Base-by-base conservation (phyloP, 35 echinoderm and acorn worm genomes). In the Heliocidaris erythrogramma region DNA sequence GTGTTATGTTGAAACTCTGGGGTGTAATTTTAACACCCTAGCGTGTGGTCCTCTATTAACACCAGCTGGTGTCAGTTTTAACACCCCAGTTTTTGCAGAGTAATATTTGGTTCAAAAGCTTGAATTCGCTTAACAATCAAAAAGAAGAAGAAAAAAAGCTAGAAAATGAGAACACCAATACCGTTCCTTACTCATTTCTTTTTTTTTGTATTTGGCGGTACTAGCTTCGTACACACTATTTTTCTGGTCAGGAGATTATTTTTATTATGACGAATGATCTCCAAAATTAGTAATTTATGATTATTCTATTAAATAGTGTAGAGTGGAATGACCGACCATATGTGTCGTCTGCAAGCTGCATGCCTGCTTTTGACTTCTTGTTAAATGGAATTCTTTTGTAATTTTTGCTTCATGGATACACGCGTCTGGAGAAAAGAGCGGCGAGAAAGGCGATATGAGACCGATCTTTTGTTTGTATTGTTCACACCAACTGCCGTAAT, bases 391-490 rank as follows among this genome's bases (percentile, higher is more conserved):
- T 92, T 92, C 29, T 59, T 48, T 92, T 92, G 50, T 92, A 59
- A 78, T 78, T 59, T 92, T 18, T 52, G 47, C 50, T 92, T 92
- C 91, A 92, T n/a, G 91, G 91, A 17, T 49, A 49, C 91, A 92
- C 91, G 91, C 48, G 47, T 48, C 47, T 13, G 91, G 50, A 92
- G 91, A 92, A 92, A 92, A 59, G 91, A 59, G 31, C n/a, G 91
- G 91, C 50, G 91, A 92, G 91, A 92, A 92, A 92, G 29, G 49
- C 91, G 48, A 30, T 92, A 59, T 59, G 48, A 92, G 48, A 50
- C 50, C 91, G 48, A 13, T 27, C 91, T 59, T 92, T 92, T 92
- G 91, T 49, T 59, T 2, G 29, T 59, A 49, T 92, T 92, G 91
- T 92, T 92, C 48, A 13, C 11, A 35, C 18, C 87, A 89, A 92